A percentile compares a stretch with the other conserved stretches of the same genome.
Evolutionary conservation across 2,888 invertebrate species (phyloP).

Genomic region (Trimorus sp.): DNA sequence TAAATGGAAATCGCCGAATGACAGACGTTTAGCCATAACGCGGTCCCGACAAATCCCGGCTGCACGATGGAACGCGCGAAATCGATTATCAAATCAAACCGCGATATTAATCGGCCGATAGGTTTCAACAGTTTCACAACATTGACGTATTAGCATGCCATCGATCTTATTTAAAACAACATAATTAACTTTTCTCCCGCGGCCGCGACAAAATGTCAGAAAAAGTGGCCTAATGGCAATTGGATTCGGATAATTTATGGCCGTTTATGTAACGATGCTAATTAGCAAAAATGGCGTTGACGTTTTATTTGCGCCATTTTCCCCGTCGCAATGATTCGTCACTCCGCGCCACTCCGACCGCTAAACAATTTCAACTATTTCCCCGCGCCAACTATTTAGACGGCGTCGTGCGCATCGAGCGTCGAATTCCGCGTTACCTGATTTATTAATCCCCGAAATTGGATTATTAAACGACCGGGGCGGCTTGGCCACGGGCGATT

Average conservation of each 20-base stretch:
- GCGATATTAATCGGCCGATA: slow-evolving; percentile 43
- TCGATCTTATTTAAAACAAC: slow-evolving; percentile 43
- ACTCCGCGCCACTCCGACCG: too few relatives aligned
- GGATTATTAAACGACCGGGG: slow-evolving; percentile 17
- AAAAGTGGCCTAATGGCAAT: too few relatives aligned
- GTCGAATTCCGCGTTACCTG: slow-evolving; percentile 17
- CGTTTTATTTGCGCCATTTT: too few relatives aligned
- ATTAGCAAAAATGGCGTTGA: too few relatives aligned
- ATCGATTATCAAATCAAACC: slow-evolving; percentile 43
- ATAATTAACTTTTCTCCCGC: slow-evolving; percentile 22
- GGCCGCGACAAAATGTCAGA: background rate
- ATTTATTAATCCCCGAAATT: slow-evolving; percentile 28
- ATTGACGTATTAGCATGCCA: slow-evolving; percentile 41
- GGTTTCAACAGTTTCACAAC: slow-evolving; percentile 46
- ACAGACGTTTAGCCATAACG: slow-evolving; percentile 29
- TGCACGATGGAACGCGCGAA: slow-evolving; percentile 26
- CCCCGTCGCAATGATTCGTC: too few relatives aligned
- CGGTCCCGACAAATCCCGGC: slow-evolving; percentile 23
- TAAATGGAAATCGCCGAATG: slow-evolving; percentile 36
- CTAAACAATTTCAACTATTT: background rate
- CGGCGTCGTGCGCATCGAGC: background rate
- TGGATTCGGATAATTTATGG: background rate
- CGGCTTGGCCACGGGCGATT: slow-evolving; percentile 3
- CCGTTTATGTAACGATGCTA: too few relatives aligned
- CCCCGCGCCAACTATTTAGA: background rate